Evolutionary conservation across 2,797 vertebrate genomes (phyloP), one percentile per base, ranked within the genome.

Genomic region (Triplophysa bombifrons): DNA sequence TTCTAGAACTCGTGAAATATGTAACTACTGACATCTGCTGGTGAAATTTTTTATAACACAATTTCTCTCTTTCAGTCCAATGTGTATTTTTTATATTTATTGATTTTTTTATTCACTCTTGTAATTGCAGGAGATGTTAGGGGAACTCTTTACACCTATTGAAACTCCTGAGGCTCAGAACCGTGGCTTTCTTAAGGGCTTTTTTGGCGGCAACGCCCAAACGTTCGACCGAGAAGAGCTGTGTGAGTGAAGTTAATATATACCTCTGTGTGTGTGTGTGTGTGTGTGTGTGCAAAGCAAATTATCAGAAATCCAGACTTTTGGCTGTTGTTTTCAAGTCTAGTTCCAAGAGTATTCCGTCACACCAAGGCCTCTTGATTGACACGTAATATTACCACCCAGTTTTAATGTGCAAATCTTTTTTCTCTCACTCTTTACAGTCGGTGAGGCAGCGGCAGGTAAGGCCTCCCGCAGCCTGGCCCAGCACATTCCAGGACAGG

Each of bases 191-290:
- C 94, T 99, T 46, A 99, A 99, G 87, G 98, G 97, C 70, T 94
- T 99, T 83, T 99, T 99, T 84, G 95, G 98, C 82, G 97, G 97
- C 87, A 99, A 96, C 0, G 93, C 95, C 67, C 95, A 98, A 80
- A 96, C 93, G n/a, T 96, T 99, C 50, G 97, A 99, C 91, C 94
- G 98, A 90, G 97, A 99, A 89, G 98, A 99, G 84, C 95, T 99
- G 53, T 99, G 98, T 99, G 88, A 89, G 98, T 97, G 68, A 41
- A 41, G 4, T 41, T 38, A 46, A 13, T 48, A 16, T 48, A 48
- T 48, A 48, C 46, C 11, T 41, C 4, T 41, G 9, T 41, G 41
- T 41, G 41, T 41, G 41, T 41, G 41, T 41, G 38, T 22, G 22
- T 41, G 8, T 41, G 38, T 41, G 38, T 41, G 38, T 41, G 38